Base-by-base conservation (phyloP, 2,113 vertebrate species). In the Urocolius indicus region DNA sequence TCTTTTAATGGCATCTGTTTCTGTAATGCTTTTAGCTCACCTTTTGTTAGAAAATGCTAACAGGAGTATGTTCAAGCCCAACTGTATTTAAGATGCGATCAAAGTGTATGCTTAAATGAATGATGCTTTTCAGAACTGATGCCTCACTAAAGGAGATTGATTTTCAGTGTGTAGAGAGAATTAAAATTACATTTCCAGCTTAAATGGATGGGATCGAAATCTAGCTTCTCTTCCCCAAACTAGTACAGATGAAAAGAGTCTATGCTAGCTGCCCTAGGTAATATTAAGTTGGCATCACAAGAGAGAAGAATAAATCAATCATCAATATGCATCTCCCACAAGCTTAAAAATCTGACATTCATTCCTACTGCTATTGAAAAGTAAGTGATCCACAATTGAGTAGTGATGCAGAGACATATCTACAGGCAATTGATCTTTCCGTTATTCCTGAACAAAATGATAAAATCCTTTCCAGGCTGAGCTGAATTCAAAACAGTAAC, bases 121-220 rank as follows among this genome's bases (percentile, higher is more conserved):
- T 27, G 34, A 63, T 30, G 34, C 54, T 92, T 83, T 90, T 66
- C 68, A 92, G 76, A 68, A 88, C 20, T 43, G 45, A 29, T 54
- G 46, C 17, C 85, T 90, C 43, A 51, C 65, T 74, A 57, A 93
- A 86, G 38, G 52, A 13, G 18, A 80, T 32, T 34, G 88, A 88
- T 88, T 90, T 85, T 73, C 36, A 68, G 36, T 22, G 24, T 57
- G 68, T 27, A 92, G n/a, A n/a, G 27, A 84, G n/a, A 90, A 79
- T 29, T 90, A 80, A 83, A 91, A 94, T 65, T 43, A 6, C 51
- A 76, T 83, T 94, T 90, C n/a, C 68, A 73, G 27, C 58, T 94
- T 69, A 76, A 76, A 92, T 22, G 34, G 26, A 90, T 36, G 5
- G 19, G 46, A 85, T 79, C 46, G 69, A 96, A 91, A 87, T 76